These are phyloP conservation scores for Spizella passerina DNA, from an alignment of 2,797 vertebrate species.

Conservation along the genomic window DNA sequence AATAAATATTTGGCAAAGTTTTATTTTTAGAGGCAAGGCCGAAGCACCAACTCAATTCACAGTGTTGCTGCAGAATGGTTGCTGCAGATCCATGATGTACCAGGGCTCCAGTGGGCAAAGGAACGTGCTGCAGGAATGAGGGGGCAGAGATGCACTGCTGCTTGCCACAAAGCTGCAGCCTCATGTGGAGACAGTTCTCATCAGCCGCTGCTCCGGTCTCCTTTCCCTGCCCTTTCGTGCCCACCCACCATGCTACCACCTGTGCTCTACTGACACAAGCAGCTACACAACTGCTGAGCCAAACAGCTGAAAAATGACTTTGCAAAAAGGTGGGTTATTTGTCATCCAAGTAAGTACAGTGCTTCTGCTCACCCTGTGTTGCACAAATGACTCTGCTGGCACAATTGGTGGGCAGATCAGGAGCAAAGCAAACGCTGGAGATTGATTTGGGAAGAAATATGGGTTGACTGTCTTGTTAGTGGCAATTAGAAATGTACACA, in stretches of 20 bases:
- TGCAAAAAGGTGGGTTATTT: neutral
- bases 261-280: neutral
- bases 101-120: neutral
- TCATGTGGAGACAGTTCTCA: neutral
- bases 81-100: neutral
- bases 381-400: neutral
- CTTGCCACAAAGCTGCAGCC: neutral
- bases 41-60: neutral
- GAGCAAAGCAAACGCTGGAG: neutral
- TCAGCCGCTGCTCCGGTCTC: neutral
- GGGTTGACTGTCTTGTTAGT: neutral
- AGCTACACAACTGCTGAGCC: neutral
- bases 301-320: constrained; percentile 12
- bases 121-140: neutral
- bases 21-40: neutral
- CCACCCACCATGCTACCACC: neutral
- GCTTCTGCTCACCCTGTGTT: neutral
- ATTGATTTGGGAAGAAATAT: neutral
- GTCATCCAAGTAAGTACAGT: neutral
- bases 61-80: neutral
- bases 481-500: neutral
- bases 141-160: neutral
- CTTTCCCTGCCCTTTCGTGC: neutral
- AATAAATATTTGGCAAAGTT: neutral
- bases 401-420: neutral